These are phyloP conservation scores for Papilio gigon DNA, from an alignment of 2,888 invertebrate genomes.

Conservation along the genomic window DNA sequence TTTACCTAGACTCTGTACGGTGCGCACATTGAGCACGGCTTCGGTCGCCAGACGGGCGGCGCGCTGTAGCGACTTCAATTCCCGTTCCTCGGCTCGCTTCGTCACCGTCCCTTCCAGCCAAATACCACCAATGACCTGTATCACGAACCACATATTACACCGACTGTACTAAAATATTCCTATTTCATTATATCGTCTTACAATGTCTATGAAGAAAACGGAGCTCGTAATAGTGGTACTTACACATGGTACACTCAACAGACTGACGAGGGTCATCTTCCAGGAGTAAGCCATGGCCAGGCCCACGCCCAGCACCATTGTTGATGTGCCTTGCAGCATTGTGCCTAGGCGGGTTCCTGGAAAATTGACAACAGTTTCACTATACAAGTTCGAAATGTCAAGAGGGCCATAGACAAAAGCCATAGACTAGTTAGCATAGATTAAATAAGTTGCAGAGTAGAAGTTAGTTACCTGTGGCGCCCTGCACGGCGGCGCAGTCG, in stretches of 20 bases:
- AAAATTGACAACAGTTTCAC: not conserved
- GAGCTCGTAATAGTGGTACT: too few relatives aligned
- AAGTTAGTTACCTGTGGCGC: slow-evolving; percentile 79
- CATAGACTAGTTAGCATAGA: too few relatives aligned
- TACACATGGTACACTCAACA: slow-evolving; percentile 83
- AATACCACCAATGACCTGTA: slow-evolving; percentile 80
- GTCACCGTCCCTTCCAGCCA: slow-evolving; percentile 82
- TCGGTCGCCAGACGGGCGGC: slow-evolving; percentile 85
- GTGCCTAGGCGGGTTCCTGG: slow-evolving; percentile 81
- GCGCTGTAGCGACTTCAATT: slow-evolving; percentile 81
- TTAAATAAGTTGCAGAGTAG: not conserved
- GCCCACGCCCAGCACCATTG: slow-evolving; percentile 81
- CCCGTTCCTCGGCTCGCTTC: slow-evolving; percentile 75
- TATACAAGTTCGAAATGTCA: too few relatives aligned
- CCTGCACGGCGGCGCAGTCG: slow-evolving; percentile 85
- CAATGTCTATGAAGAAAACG: too few relatives aligned
- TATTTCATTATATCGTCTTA: too few relatives aligned
- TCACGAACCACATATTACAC: not conserved
- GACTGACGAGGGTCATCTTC: slow-evolving; percentile 85
- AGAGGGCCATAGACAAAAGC: too few relatives aligned
- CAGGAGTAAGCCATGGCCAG: slow-evolving; percentile 82
- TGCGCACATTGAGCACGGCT: slow-evolving; percentile 84
- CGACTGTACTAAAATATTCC: too few relatives aligned
- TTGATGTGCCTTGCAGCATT: slow-evolving; percentile 83
- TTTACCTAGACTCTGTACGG: slow-evolving; percentile 83